phyloP scores from a whole-genome alignment of 2,113 vertebrate species.

The Cynopterus brachyotis region DNA sequence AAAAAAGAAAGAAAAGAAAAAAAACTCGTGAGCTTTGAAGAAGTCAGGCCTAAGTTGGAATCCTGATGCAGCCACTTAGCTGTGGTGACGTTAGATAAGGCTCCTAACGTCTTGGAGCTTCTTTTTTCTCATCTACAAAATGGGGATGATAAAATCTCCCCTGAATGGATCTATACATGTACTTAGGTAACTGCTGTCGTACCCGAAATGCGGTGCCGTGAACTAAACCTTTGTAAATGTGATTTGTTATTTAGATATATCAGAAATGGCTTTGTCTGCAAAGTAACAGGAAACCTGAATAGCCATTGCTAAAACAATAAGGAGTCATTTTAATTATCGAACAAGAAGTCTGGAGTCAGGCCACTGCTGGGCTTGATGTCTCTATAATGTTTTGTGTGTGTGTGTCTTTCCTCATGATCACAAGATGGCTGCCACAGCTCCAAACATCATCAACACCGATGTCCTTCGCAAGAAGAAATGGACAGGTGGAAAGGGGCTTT shows the following conservation, averaged over 20 bases:
- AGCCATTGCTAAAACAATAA: neutral
- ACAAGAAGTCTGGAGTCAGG: neutral
- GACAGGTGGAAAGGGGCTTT: neutral
- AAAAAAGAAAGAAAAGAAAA: neutral
- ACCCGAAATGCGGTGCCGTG: neutral
- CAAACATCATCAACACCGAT: neutral
- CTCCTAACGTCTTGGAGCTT: neutral
- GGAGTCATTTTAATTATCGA: neutral
- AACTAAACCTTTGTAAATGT: neutral
- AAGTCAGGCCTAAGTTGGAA: neutral
- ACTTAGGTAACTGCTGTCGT: neutral
- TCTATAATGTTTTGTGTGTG: neutral
- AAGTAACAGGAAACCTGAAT: neutral
- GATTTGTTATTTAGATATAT: neutral
- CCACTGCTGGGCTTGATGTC: neutral
- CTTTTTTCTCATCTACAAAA: neutral
- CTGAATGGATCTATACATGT: neutral
- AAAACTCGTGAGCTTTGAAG: neutral
- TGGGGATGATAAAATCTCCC: neutral
- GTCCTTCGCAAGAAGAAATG: neutral
- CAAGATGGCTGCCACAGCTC: neutral
- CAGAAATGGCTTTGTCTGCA: neutral
- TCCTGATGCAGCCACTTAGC: neutral
- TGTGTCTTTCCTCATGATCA: neutral
- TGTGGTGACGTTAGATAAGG: neutral